phyloP scores from a whole-genome alignment of 1,140 invertebrate genomes.

The Drosophila sturtevanti region DNA sequence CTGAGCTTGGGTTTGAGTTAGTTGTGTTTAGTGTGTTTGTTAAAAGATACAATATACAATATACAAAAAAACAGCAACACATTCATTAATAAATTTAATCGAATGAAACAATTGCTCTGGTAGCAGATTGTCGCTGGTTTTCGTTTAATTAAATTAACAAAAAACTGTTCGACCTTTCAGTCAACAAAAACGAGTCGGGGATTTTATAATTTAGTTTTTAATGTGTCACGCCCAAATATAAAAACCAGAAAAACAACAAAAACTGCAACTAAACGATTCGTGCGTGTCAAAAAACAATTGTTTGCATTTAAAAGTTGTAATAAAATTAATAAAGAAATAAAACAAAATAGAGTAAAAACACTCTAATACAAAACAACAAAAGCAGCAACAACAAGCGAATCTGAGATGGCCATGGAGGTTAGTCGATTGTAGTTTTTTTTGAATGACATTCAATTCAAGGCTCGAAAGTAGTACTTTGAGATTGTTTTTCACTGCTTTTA shows the following conservation, averaged over 20 bases:
- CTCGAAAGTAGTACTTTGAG: constrained; percentile 32
- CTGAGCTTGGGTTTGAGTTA: constrained; percentile 48
- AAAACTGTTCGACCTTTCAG: constrained; percentile 26
- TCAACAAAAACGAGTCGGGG: constrained; percentile 23
- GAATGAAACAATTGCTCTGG: constrained; percentile 31
- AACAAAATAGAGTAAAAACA: constrained; percentile 7
- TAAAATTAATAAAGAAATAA: constrained; percentile 15
- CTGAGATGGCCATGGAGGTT: constrained; percentile 60
- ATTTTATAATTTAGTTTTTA: constrained; percentile 38
- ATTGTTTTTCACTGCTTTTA: constrained; percentile 55
- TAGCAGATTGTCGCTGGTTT: constrained; percentile 13
- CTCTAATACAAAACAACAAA: constrained; percentile 1
- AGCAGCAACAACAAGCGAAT: constrained; percentile 32
- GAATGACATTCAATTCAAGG: constrained; percentile 22
- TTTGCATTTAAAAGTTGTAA: constrained; percentile 8
- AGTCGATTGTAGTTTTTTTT: constrained; percentile 28
- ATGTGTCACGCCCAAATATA: constrained; percentile 72
- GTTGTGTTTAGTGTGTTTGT: constrained; percentile 22
- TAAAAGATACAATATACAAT: no score
- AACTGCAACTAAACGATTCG: constrained; percentile 27
- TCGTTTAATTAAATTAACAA: constrained; percentile 23
- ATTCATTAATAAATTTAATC: constrained; percentile 12
- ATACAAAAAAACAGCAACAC: neutral
- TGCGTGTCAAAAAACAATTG: constrained; percentile 58
- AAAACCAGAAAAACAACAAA: constrained; percentile 35